Evolutionary conservation across 2,797 vertebrate genomes (phyloP), one percentile per base, ranked within the genome.

Genomic region (Poliocrania exsul): DNA sequence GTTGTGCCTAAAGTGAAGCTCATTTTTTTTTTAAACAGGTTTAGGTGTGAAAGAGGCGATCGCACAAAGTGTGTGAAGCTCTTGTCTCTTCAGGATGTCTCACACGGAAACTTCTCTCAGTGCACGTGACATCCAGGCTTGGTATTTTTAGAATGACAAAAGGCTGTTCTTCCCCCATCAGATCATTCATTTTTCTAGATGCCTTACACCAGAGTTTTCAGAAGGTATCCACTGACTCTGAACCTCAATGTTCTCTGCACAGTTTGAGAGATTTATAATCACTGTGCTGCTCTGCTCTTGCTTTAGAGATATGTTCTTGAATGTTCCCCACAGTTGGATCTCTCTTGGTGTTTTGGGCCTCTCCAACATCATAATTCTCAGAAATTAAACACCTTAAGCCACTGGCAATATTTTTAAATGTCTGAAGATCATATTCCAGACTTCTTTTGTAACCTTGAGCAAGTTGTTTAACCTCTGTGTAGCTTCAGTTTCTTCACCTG

Each of bases 131-230:
- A 12, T 40, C 33, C 8, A 42, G 47, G 33, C 44, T 65, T 37
- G 28, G 37, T 87, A 73, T 82, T 95, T 94, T 91, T 73, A 93
- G 92, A 92, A 82, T 80, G 58, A 81, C 37, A 81, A 81, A 87
- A 92, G 73, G 33, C 44, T 84, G 56, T 57, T 93, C 91, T 92
- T 78, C 51, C 62, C 79, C 69, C 50, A 23, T 75, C 31, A 62
- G 66, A 83, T 60, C 40, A 65, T 85, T 83, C 40, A 9, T 86
- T 95, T 88, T 89, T 81, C 90, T 69, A 69, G 73, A 65, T 75
- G 73, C 50, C 61, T 93, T 86, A 29, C 42, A 69, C 56, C 61
- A 46, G n/a, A 75, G 44, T 58, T 91, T 79, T 92, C 73, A 81
- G 87, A 80, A 80, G 60, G 51, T 66, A 49, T 51, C 54, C 69